Evolutionary conservation across 2,888 invertebrate species (phyloP).

Genomic region (Pristionchus maxplancki): DNA sequence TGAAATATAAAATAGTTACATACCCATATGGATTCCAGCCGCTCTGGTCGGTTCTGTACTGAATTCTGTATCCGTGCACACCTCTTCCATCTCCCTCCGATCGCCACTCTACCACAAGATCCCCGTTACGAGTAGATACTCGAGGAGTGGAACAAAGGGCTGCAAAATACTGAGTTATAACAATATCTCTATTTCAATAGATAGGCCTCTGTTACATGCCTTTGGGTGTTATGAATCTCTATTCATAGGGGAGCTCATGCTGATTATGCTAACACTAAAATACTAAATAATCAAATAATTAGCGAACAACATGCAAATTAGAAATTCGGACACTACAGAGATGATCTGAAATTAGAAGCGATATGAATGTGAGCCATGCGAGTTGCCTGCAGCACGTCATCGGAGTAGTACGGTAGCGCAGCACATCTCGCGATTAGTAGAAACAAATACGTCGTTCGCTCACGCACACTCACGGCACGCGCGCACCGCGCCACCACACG

Average conservation of each 20-base stretch:
- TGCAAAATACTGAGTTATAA: constrained; percentile 57
- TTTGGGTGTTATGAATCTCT: background rate
- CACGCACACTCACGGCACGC: constrained; percentile 39
- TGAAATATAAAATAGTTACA: no score
- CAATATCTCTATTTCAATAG: background rate
- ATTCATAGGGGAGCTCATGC: constrained; percentile 9
- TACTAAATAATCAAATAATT: background rate
- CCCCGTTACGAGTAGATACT: constrained; percentile 68
- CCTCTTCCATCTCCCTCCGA: constrained; percentile 75
- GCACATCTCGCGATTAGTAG: background rate
- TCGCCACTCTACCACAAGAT: constrained; percentile 73
- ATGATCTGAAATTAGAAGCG: background rate
- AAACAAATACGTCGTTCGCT: background rate
- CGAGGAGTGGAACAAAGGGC: constrained; percentile 75
- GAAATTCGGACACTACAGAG: background rate
- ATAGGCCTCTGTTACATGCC: background rate
- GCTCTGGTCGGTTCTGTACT: constrained; percentile 69
- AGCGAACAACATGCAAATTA: background rate
- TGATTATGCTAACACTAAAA: background rate
- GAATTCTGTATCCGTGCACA: constrained; percentile 76
- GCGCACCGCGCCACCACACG: constrained; percentile 20
- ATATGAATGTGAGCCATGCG: constrained; percentile 18
- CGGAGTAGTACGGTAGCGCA: constrained; percentile 23
- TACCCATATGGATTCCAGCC: constrained; percentile 76
- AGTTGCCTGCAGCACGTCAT: background rate